These are phyloP conservation scores for Ostrea edulis DNA, from an alignment of 1,140 invertebrate genomes.

Conservation along the genomic window DNA sequence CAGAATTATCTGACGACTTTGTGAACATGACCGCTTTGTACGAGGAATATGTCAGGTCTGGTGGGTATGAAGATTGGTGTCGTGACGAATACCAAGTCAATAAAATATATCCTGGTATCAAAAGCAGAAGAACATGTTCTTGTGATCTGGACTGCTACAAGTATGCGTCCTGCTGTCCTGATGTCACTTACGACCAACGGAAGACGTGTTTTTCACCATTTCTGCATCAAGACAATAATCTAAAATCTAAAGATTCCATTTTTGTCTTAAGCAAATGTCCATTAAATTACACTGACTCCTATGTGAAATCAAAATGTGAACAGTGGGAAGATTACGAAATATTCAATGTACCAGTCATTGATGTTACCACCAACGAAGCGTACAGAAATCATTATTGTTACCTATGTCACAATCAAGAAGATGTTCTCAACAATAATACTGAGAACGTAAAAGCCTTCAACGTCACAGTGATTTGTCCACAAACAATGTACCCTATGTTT, in stretches of 20 bases:
- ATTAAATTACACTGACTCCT: background rate
- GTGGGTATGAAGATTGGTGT: background rate
- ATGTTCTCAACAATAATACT: background rate
- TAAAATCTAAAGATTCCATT: background rate
- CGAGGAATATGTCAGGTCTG: background rate
- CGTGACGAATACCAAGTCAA: background rate
- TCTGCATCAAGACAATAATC: background rate
- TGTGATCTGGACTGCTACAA: background rate
- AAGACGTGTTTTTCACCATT: background rate
- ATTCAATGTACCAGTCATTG: background rate
- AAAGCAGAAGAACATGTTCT: background rate
- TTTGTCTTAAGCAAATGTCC: background rate
- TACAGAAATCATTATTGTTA: slow-evolving; percentile 9
- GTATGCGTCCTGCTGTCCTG: background rate
- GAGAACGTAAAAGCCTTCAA: background rate
- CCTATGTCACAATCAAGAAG: background rate
- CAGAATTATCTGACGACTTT: background rate
- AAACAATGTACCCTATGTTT: background rate
- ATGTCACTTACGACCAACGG: background rate
- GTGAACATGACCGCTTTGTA: background rate
- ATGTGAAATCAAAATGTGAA: background rate
- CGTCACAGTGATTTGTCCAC: background rate
- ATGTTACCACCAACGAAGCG: background rate
- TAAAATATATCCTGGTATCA: background rate
- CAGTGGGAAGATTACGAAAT: background rate